Evolutionary conservation across 2,113 vertebrate species (phyloP).

Genomic region (Corythornis cristatus): DNA sequence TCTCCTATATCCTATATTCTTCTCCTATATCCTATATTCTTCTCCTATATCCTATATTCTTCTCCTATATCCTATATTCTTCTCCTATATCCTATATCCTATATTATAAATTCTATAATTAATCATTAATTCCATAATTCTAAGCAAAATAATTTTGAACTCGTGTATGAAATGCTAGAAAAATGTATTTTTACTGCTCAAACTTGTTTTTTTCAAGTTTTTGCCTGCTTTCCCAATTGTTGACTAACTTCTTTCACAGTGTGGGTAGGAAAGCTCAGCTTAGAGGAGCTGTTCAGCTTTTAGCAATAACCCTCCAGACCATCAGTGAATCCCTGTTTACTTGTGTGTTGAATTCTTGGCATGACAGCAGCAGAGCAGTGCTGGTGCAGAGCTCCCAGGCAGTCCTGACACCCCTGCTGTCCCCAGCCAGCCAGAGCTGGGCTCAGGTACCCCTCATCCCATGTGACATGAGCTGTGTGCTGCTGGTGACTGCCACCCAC

Average conservation of each 20-base stretch:
- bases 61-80: no score
- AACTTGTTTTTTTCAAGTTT: not conserved
- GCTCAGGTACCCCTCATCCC: no score
- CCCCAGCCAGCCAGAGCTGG: no score
- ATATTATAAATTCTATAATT: no score
- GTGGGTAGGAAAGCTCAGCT: not conserved
- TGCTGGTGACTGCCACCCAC: not conserved
- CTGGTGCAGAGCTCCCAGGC: not conserved
- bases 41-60: no score
- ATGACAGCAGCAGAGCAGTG: not conserved
- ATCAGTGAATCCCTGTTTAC: not conserved
- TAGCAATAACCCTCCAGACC: not conserved
- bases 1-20: no score
- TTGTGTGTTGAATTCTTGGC: not conserved
- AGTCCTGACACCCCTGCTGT: no score
- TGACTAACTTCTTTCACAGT: not conserved
- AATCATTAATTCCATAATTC: not conserved
- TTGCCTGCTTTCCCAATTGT: not conserved
- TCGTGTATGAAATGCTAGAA: not conserved
- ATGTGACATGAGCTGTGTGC: fast-evolving
- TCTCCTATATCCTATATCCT: no score
- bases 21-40: no score
- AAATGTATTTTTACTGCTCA: not conserved
- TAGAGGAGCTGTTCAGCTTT: not conserved
- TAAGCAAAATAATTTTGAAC: not conserved